Base-by-base conservation (phyloP, 1,140 invertebrate species). In the Drosophila busckii region DNA sequence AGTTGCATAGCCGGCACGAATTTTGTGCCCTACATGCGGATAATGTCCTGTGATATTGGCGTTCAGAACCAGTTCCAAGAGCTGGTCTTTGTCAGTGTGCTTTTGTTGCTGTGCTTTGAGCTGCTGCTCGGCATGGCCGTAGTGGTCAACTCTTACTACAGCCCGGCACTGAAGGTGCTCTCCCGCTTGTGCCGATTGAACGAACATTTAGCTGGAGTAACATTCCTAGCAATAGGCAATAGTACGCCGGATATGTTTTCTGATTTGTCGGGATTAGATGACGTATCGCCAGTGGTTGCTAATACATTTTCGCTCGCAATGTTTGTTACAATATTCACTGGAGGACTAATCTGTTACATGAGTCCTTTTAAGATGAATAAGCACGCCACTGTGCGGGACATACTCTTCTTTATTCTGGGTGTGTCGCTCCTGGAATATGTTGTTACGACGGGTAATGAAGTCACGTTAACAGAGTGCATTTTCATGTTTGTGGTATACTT, bases 141-240 rank as follows among this genome's bases (percentile, higher is more conserved):
- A 9, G 46, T 64, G 3, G 49, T 35, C n/a, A 16, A 53, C 20
- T 16, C 7, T 4, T 64, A 60, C 65, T 93, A 94, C 65, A 93
- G 92, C 73, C 92, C 92, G 20, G 89, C 91, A 7, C 85, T 95
- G 9, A 87, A 91, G 31, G 89, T 92, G 6, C 93, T 94, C 20
- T 90, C 93, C 0, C 87, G 89, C 40, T 88, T 90, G 10, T 71
- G 94, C 34, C 88, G 88, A 32, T 86, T 95, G 40, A 93, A 92
- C 50, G 92, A 94, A 63, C 94, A 92, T 84, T 89, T 94, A 64
- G 93, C 93, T 16, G 93, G 93, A n/a, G 93, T 94, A 7, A 95
- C 93, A 17, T 90, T 95, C 55, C 75, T 95, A 65, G 93, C 93
- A 0, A 93, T 95, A 85, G 94, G 94, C n/a, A 95, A 95, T 88